phyloP scores from a whole-genome alignment of 2,797 vertebrate genomes.

The Megalops cyprinoides region DNA sequence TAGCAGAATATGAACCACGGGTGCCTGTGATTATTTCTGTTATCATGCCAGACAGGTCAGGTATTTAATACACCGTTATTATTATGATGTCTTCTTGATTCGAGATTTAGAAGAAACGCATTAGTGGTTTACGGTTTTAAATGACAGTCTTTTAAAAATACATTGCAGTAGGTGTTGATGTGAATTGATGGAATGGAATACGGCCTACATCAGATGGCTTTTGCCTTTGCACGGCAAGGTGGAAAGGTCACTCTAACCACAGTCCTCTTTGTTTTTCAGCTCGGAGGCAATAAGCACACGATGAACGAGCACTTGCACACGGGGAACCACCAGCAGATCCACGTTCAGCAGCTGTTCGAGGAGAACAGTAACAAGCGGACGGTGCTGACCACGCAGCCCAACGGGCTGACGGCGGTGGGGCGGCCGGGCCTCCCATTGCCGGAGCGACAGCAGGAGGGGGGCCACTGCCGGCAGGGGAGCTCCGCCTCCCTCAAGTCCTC shows the following conservation, averaged over 20 bases:
- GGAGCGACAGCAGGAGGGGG: constrained; percentile 80
- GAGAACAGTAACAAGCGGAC: constrained; percentile 94
- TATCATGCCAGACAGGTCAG: background rate
- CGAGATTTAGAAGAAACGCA: background rate
- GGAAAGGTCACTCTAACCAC: constrained; percentile 8
- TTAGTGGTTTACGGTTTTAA: background rate
- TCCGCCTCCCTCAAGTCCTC: constrained; percentile 86
- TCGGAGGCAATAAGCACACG: constrained; percentile 83
- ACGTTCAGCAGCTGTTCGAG: constrained; percentile 91
- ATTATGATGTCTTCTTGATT: background rate
- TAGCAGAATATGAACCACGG: background rate
- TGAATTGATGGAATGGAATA: background rate
- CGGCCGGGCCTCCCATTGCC: constrained; percentile 80
- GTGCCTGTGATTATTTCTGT: background rate
- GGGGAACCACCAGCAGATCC: constrained; percentile 83
- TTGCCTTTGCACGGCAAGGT: background rate
- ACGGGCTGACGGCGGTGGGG: constrained; percentile 83
- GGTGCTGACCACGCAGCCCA: constrained; percentile 91
- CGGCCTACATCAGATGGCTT: background rate
- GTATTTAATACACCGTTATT: background rate
- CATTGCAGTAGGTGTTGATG: background rate
- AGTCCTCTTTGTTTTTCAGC: constrained; percentile 68
- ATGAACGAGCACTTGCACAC: constrained; percentile 90
- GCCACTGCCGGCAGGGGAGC: constrained; percentile 86
- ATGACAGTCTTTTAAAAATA: constrained; percentile 1